These are phyloP conservation scores for Campoplex nolae DNA, from an alignment of 2,888 invertebrate genomes.

Conservation along the genomic window DNA sequence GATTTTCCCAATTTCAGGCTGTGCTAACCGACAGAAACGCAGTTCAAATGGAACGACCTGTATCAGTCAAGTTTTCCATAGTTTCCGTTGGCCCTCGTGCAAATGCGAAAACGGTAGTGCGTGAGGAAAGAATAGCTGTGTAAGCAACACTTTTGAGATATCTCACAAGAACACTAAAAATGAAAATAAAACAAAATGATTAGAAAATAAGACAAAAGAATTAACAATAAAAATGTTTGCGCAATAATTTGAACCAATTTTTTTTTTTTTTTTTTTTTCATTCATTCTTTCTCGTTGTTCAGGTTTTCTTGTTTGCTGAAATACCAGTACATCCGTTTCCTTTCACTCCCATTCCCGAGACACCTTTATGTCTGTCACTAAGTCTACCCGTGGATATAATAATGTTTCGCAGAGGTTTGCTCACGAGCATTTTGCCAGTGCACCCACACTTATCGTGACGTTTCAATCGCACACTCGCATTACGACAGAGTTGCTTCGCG, in stretches of 20 bases:
- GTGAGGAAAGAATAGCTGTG: background rate
- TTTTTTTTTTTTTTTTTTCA: slow-evolving; percentile 44
- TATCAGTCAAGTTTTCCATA: background rate
- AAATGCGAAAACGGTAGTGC: background rate
- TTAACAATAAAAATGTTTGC: slow-evolving; percentile 8
- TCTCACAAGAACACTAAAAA: background rate
- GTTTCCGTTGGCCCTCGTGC: background rate
- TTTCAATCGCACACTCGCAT: slow-evolving; percentile 55
- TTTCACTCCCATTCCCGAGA: slow-evolving; percentile 62
- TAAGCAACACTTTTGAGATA: background rate
- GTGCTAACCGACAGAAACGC: background rate
- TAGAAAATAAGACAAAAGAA: background rate
- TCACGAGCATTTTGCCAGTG: slow-evolving; percentile 41
- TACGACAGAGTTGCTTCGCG: slow-evolving; percentile 53
- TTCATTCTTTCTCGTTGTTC: slow-evolving; percentile 31
- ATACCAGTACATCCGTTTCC: slow-evolving; percentile 39
- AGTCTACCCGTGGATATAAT: slow-evolving; percentile 40
- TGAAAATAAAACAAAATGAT: background rate
- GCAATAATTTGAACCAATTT: background rate
- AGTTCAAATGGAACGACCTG: background rate
- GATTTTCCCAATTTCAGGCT: too few relatives aligned
- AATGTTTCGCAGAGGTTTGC: slow-evolving; percentile 33
- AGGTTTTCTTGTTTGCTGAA: slow-evolving; percentile 28
- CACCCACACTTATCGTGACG: slow-evolving; percentile 53
- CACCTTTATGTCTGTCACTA: slow-evolving; percentile 46